Conservation (phyloP, 2,888 invertebrate species). For the Meganola albula region DNA sequence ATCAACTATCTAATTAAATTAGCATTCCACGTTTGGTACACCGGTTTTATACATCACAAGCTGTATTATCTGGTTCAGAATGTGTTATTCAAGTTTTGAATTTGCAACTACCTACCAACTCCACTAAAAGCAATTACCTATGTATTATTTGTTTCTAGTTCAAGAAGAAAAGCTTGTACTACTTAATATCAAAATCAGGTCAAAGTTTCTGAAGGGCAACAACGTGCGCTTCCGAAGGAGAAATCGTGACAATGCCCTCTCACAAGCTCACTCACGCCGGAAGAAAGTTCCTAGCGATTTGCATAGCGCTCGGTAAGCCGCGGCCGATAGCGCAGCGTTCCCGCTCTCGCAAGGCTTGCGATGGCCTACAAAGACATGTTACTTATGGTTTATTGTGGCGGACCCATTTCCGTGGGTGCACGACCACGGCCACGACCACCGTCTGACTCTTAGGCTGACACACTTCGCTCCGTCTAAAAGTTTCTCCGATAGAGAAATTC, state of each 20-base stretch:
- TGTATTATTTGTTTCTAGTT: no score
- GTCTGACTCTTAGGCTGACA: slow-evolving; percentile 54
- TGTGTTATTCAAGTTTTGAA: no score
- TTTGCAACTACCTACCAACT: no score
- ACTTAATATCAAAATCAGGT: slow-evolving; percentile 19
- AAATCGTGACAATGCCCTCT: slow-evolving; percentile 68
- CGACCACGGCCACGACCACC: slow-evolving; percentile 54
- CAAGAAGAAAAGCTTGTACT: slow-evolving; percentile 8
- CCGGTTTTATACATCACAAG: no score
- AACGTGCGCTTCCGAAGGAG: slow-evolving; percentile 48
- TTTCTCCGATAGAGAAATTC: slow-evolving; percentile 74
- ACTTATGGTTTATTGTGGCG: slow-evolving; percentile 66
- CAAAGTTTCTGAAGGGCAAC: slow-evolving; percentile 41
- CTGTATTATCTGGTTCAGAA: no score
- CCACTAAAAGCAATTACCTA: no score
- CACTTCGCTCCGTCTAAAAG: slow-evolving; percentile 69
- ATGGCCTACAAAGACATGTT: slow-evolving; percentile 71
- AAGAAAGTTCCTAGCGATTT: slow-evolving; percentile 74
- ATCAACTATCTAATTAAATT: no score
- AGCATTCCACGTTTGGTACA: no score
- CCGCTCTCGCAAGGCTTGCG: slow-evolving; percentile 40
- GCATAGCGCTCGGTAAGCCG: slow-evolving; percentile 51
- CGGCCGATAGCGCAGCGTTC: slow-evolving; percentile 37
- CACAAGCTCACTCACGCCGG: slow-evolving; percentile 52
- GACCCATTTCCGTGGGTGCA: slow-evolving; percentile 72